Conservation (phyloP, 2,888 invertebrate species). For the Athalia circularis region DNA sequence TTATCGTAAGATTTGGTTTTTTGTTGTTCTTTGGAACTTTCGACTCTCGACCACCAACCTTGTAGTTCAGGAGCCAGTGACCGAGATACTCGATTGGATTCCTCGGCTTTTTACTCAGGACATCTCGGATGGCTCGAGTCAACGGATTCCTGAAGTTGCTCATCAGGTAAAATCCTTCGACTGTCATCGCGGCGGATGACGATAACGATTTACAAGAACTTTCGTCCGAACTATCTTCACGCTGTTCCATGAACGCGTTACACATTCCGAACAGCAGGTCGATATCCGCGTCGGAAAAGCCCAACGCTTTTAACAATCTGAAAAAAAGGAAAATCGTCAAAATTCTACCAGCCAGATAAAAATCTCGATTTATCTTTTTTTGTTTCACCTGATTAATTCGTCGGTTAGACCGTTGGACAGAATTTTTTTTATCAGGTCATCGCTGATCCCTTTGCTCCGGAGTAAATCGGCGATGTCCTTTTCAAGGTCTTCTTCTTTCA, state of each 20-base stretch:
- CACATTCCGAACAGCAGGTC: slow-evolving; percentile 13
- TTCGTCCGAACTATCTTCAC: slow-evolving; percentile 2
- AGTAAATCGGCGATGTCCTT: slow-evolving; percentile 41
- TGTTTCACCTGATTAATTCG: slow-evolving; percentile 51
- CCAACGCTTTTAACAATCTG: slow-evolving; percentile 37
- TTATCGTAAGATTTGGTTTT: too few species aligned
- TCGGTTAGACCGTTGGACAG: slow-evolving; percentile 51
- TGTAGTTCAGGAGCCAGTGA: slow-evolving; percentile 65
- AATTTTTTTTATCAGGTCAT: slow-evolving; percentile 49
- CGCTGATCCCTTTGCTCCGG: slow-evolving; percentile 49
- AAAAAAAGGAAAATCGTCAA: background rate
- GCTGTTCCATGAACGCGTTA: background rate
- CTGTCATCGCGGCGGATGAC: slow-evolving; percentile 45
- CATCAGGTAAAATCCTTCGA: slow-evolving; percentile 55
- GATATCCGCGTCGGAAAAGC: slow-evolving; percentile 29
- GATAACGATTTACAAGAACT: slow-evolving; percentile 34
- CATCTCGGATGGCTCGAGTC: slow-evolving; percentile 60
- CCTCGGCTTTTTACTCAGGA: slow-evolving; percentile 59
- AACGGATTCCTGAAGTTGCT: slow-evolving; percentile 54
- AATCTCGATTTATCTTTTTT: background rate
- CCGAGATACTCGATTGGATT: slow-evolving; percentile 67
- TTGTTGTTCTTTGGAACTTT: background rate
- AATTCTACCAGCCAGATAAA: background rate
- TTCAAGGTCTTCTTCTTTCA: background rate
- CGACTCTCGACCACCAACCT: slow-evolving; percentile 51